Evolutionary conservation across 2,797 vertebrate genomes (phyloP).

Genomic region (Erethizon dorsatum): DNA sequence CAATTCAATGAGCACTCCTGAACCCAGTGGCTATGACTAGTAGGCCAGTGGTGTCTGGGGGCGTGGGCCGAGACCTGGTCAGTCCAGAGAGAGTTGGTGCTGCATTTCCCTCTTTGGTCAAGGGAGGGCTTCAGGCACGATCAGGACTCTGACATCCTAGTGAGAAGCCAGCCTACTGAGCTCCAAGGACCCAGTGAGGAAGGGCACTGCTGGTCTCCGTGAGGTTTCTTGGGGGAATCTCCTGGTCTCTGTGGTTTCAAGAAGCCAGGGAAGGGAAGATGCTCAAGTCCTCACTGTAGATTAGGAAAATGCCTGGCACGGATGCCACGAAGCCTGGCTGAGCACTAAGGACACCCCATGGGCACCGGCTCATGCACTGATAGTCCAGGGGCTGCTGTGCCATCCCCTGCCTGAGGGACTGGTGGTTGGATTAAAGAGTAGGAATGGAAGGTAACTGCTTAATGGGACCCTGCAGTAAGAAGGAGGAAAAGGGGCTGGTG

Average conservation of each 20-base stretch:
- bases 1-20: not conserved
- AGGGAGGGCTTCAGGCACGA: not conserved
- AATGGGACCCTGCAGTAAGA: not conserved
- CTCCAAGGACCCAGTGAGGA: not conserved
- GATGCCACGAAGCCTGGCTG: not conserved
- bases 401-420: not conserved
- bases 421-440: not conserved
- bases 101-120: not conserved
- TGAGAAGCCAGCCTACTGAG: not conserved
- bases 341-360: not conserved
- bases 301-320: conserved; percentile 11
- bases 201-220: not conserved
- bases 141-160: not conserved
- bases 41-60: not conserved
- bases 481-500: too few species aligned
- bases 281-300: not conserved
- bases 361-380: not conserved
- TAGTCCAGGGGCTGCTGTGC: not conserved
- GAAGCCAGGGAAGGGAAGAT: conserved; percentile 31
- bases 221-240: not conserved
- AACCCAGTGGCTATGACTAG: not conserved
- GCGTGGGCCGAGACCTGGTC: not conserved
- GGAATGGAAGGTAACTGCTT: conserved; percentile 33
- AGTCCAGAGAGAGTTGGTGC: not conserved
- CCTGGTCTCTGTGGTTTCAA: not conserved